Base-by-base conservation (phyloP, 1,140 invertebrate genomes). In the Heliconius congener region DNA sequence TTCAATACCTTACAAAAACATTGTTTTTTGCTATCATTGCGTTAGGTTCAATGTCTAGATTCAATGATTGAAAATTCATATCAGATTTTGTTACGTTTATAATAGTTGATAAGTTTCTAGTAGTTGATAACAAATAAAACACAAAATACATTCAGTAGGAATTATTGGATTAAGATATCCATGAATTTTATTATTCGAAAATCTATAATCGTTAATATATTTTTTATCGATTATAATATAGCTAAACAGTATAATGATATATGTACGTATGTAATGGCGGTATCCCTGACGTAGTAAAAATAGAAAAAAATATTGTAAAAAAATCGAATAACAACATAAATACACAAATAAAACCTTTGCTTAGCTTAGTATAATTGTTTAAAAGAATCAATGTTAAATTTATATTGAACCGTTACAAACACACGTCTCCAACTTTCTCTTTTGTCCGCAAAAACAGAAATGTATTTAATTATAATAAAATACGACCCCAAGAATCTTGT, bases 401-500 rank as follows among this genome's bases (percentile, higher is more conserved):
- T 57, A 76, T 57, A 75, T 76, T 27, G 78, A 60, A 79, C 73
- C 71, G 55, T 79, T 74, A 50, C 37, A 50, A 79, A 76, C 34
- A 72, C 71, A 57, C 73, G 46, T 66, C 74, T 19, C 60, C 27
- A 76, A 74, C 73, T 79, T 79, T 79, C 78, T 75, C 66, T 70
- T 79, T 79, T 76, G 66, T 76, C 50, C 46, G 34, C 34, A 79
- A 50, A 71, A 57, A 18, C 46, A 70, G 55, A 74, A 71, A 76
- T 72, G 70, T 76, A 79, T 76, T 79, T 70, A 66, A 74, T 74
- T 79, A 52, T 52, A 52, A 52, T 79, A 60, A 78, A 74, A 74
- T 74, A 79, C 18, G 71, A 27, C 52, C 52, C 55, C 19, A 74
- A 71, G 66, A 71, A 77, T 74, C 46, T 73, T 74, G 34, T 57